phyloP scores from a whole-genome alignment of 2,888 invertebrate genomes.

The Loripinus fragilis region DNA sequence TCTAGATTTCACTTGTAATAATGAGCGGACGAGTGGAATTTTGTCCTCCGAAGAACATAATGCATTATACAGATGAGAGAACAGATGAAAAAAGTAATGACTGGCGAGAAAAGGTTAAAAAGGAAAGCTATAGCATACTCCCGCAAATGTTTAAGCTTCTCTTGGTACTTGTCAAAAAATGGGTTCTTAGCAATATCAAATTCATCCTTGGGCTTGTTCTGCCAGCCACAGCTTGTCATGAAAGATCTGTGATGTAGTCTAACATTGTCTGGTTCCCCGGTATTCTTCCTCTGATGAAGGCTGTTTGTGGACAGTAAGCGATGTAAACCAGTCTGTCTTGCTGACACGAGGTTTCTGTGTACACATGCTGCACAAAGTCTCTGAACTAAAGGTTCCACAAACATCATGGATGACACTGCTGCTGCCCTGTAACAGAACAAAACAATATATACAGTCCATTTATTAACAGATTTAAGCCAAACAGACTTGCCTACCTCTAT shows the following conservation, averaged over 20 bases:
- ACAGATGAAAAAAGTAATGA: too few species aligned
- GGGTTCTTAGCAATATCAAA: constrained; percentile 72
- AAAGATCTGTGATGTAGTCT: not conserved
- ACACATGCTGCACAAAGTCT: constrained; percentile 2
- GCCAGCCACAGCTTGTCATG: not conserved
- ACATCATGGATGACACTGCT: not conserved
- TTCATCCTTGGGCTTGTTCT: constrained; percentile 36
- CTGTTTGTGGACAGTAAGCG: not conserved
- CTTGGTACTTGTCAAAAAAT: constrained; percentile 78
- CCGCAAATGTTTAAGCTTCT: constrained; percentile 72
- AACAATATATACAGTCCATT: too few species aligned
- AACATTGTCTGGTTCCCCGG: too few species aligned
- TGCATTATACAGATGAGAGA: too few species aligned
- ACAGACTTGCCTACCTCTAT: too few species aligned
- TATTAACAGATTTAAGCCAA: too few species aligned
- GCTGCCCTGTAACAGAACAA: not conserved
- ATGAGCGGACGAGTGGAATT: too few species aligned
- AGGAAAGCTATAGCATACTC: constrained; percentile 44
- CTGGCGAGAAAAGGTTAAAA: not conserved
- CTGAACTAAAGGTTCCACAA: not conserved
- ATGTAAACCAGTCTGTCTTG: not conserved
- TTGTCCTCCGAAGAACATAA: too few species aligned
- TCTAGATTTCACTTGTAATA: too few species aligned
- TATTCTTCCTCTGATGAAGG: not conserved
- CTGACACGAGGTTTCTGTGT: not conserved